Percentiles rank a stretch among this genome's conserved stretches.
phyloP scores from a whole-genome alignment of 1,140 invertebrate genomes.

The Cotesia typhae region DNA sequence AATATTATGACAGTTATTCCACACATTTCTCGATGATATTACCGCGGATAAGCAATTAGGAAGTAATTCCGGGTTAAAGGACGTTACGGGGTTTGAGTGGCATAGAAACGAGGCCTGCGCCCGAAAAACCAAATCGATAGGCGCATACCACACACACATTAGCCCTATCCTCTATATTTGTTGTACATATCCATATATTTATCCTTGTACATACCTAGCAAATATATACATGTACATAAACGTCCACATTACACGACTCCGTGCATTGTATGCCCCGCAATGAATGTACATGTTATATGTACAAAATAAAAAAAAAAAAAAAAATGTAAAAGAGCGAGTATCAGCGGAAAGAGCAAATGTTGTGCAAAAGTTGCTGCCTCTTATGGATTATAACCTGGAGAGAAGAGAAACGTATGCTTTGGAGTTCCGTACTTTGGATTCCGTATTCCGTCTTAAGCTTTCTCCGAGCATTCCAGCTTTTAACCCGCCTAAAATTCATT shows the following conservation, averaged over 20 bases:
- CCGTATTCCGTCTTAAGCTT: too few species aligned
- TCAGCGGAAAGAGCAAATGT: too few species aligned
- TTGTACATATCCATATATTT: conserved; percentile 37
- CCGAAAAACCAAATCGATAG: conserved; percentile 64
- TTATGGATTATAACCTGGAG: too few species aligned
- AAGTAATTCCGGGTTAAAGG: conserved; percentile 30
- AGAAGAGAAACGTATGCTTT: too few species aligned
- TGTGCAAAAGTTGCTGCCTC: too few species aligned
- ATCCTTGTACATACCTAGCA: conserved; percentile 8
- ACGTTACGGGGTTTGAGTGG: conserved; percentile 32
- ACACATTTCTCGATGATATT: neutral
- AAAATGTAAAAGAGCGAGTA: conserved; percentile 3
- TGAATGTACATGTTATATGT: conserved; percentile 26
- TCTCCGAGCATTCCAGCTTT: neutral
- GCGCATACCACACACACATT: conserved; percentile 49
- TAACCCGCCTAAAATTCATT: conserved; percentile 6
- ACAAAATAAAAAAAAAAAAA: conserved; percentile 24
- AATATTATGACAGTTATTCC: neutral
- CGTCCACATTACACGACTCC: neutral
- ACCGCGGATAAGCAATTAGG: conserved; percentile 26
- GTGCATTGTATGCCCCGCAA: neutral
- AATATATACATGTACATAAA: neutral
- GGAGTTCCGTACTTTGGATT: conserved; percentile 42
- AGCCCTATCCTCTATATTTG: neutral
- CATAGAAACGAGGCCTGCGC: conserved; percentile 59